Percentiles rank a stretch among this genome's conserved stretches.
phyloP scores from a whole-genome alignment of 2,113 vertebrate genomes.

The Pangasianodon gigas region DNA sequence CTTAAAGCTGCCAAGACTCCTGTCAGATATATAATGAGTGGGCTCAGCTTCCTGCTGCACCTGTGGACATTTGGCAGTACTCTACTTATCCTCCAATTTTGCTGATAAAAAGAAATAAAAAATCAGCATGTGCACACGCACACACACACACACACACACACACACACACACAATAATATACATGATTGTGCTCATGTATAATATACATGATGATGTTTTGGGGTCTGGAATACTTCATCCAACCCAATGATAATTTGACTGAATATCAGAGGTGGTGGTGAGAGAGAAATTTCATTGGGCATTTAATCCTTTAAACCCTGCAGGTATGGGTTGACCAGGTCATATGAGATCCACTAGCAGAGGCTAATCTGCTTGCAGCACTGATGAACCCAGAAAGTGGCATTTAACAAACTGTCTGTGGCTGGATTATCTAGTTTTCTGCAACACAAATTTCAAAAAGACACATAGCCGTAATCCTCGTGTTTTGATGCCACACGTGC shows the following conservation, averaged over 20 bases:
- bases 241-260: constrained; percentile 31
- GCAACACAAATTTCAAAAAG: constrained; percentile 64
- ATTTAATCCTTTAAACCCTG: constrained; percentile 79
- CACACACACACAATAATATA: background rate
- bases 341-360: constrained; percentile 77
- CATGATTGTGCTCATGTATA: background rate
- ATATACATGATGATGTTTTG: constrained; percentile 4
- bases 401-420: constrained; percentile 75
- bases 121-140: background rate
- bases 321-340: constrained; percentile 76
- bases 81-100: constrained; percentile 24
- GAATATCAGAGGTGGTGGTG: constrained; percentile 52
- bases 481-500: constrained; percentile 57
- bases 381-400: constrained; percentile 76
- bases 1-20: constrained; percentile 30
- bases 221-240: constrained; percentile 12
- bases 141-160: background rate
- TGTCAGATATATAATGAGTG: constrained; percentile 11
- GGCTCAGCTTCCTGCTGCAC: constrained; percentile 2
- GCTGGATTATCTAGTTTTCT: constrained; percentile 71
- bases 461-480: constrained; percentile 33
- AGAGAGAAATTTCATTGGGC: constrained; percentile 60
- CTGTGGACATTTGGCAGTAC: constrained; percentile 14
- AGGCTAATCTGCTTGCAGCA: constrained; percentile 76
- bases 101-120: background rate